Conservation (phyloP, 2,113 vertebrate genomes). For the Phycodurus eques region DNA sequence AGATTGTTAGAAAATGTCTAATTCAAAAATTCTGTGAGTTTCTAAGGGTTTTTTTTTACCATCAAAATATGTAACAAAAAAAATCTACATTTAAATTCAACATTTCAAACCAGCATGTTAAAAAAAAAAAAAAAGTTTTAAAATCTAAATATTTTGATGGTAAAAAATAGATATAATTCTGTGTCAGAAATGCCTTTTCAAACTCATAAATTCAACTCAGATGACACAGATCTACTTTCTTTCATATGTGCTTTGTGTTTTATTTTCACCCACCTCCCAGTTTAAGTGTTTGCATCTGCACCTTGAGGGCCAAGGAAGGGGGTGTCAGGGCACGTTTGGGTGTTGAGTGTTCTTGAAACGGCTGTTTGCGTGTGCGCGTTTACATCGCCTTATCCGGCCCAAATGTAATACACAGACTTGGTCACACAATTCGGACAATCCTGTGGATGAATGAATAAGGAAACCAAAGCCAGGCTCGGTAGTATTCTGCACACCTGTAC, state of each 20-base stretch:
- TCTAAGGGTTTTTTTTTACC: no score
- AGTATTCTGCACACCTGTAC: slow-evolving; percentile 15
- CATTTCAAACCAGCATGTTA: no score
- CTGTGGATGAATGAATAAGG: slow-evolving; percentile 52
- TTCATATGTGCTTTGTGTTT: background rate
- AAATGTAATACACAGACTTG: background rate
- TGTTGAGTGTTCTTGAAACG: background rate
- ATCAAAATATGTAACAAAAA: no score
- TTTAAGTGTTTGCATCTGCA: background rate
- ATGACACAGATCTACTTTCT: background rate
- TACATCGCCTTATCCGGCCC: slow-evolving; percentile 30
- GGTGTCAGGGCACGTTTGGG: background rate
- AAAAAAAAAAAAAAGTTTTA: no score
- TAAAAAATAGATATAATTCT: background rate
- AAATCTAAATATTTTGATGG: background rate
- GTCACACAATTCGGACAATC: slow-evolving; percentile 21
- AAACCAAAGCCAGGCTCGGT: slow-evolving; percentile 48
- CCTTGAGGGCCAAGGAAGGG: background rate
- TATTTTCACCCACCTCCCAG: background rate
- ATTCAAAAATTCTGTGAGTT: no score
- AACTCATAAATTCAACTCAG: background rate
- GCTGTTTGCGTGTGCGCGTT: slow-evolving; percentile 60
- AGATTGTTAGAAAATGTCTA: no score
- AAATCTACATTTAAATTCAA: no score
- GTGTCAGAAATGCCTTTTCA: background rate